Conservation (phyloP, 1,140 invertebrate species). For the Drosophila elegans region DNA sequence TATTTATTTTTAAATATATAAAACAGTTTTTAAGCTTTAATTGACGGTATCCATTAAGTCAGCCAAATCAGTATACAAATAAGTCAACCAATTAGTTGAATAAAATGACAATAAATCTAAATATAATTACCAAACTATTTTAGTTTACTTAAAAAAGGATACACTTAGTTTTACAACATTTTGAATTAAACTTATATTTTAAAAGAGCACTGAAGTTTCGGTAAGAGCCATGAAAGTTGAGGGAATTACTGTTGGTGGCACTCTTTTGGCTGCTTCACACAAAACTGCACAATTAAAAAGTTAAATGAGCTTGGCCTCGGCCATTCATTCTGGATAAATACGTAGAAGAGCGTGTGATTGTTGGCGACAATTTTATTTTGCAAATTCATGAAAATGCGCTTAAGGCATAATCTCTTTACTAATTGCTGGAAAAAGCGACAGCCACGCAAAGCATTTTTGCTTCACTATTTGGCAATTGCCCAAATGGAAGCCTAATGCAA, state of each 20-base stretch:
- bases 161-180: too few species aligned
- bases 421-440: constrained; percentile 48
- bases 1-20: neutral
- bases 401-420: constrained; percentile 59
- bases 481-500: constrained; percentile 55
- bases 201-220: constrained; percentile 12
- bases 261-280: constrained; percentile 50
- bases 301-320: constrained; percentile 66
- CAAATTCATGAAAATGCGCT: constrained; percentile 61
- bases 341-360: constrained; percentile 18
- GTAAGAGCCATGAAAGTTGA: neutral
- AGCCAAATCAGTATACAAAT: too few species aligned
- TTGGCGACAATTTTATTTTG: constrained; percentile 19
- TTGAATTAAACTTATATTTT: neutral
- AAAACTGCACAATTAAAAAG: constrained; percentile 79
- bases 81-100: too few species aligned
- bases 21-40: neutral
- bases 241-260: neutral
- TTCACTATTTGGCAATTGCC: constrained; percentile 43
- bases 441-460: constrained; percentile 2
- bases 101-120: too few species aligned
- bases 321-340: constrained; percentile 44
- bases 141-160: too few species aligned
- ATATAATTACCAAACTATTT: too few species aligned
- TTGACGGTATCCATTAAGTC: too few species aligned